Conservation (phyloP, 2,888 invertebrate genomes). For the Hoplodrina blanda region DNA sequence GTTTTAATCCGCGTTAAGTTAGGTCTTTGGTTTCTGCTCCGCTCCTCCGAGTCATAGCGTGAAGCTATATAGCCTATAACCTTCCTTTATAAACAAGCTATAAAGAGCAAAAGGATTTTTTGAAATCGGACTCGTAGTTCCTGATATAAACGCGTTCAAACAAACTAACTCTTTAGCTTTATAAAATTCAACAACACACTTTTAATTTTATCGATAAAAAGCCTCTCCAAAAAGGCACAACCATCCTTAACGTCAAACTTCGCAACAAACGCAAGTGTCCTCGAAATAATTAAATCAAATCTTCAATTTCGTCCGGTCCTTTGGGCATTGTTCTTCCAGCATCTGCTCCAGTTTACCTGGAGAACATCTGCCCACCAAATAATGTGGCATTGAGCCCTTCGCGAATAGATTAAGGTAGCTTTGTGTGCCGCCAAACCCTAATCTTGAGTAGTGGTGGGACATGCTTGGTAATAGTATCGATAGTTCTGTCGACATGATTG, state of each 20-base stretch:
- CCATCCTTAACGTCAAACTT: constrained; percentile 17
- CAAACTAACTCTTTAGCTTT: no score
- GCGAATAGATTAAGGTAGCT: constrained; percentile 85
- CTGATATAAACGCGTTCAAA: no score
- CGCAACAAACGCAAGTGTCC: constrained; percentile 52
- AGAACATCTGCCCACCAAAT: constrained; percentile 82
- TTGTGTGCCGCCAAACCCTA: constrained; percentile 80
- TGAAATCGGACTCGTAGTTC: no score
- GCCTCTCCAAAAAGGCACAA: constrained; percentile 10
- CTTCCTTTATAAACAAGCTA: no score
- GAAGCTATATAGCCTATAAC: no score
- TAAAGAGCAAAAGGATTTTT: no score
- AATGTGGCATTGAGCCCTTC: constrained; percentile 74
- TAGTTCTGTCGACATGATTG: not conserved
- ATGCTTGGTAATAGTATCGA: constrained; percentile 21
- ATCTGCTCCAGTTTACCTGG: constrained; percentile 88
- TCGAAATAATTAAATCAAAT: constrained; percentile 84
- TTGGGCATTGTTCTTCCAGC: constrained; percentile 77
- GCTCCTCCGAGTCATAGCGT: no score
- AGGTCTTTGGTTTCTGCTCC: no score
- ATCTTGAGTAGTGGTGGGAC: constrained; percentile 76
- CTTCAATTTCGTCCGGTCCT: constrained; percentile 70
- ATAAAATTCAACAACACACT: constrained; percentile 9
- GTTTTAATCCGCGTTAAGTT: no score
- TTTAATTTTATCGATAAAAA: constrained; percentile 6